Evolutionary conservation across 2,888 invertebrate genomes (phyloP).

Genomic region (Cosmorhoe ocellata): DNA sequence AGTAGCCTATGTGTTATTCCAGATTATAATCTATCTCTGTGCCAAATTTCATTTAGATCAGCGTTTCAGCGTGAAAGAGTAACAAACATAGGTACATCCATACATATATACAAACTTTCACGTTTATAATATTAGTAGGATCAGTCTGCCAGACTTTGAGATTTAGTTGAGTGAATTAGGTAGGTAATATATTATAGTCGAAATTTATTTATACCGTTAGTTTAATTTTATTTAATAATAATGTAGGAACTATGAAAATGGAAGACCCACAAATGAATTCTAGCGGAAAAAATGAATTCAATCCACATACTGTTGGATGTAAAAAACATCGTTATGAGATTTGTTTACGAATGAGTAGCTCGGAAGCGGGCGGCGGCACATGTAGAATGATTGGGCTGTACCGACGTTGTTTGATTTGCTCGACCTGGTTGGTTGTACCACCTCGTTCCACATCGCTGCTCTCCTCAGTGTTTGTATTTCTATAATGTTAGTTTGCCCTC

Average conservation of each 20-base stretch:
- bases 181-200: no score
- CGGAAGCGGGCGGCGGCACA: constrained; percentile 40
- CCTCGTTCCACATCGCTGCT: constrained; percentile 52
- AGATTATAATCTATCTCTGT: no score
- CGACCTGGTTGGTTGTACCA: constrained; percentile 52
- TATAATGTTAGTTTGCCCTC: constrained; percentile 37
- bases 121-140: no score
- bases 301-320: constrained; percentile 19
- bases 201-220: no score
- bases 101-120: no score
- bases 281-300: constrained; percentile 20
- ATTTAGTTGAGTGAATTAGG: no score
- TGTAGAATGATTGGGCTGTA: constrained; percentile 58
- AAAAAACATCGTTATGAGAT: constrained; percentile 31
- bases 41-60: no score
- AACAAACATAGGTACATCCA: no score
- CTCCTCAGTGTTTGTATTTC: constrained; percentile 38
- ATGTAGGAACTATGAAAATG: constrained; percentile 5
- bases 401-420: constrained; percentile 66
- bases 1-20: no score
- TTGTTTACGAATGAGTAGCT: constrained; percentile 46
- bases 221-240: no score
- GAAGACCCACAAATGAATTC: constrained; percentile 21
- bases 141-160: no score
- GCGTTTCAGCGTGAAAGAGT: no score